phyloP scores from a whole-genome alignment of 2,113 vertebrate species.

The Craseonycteris thonglongyai region DNA sequence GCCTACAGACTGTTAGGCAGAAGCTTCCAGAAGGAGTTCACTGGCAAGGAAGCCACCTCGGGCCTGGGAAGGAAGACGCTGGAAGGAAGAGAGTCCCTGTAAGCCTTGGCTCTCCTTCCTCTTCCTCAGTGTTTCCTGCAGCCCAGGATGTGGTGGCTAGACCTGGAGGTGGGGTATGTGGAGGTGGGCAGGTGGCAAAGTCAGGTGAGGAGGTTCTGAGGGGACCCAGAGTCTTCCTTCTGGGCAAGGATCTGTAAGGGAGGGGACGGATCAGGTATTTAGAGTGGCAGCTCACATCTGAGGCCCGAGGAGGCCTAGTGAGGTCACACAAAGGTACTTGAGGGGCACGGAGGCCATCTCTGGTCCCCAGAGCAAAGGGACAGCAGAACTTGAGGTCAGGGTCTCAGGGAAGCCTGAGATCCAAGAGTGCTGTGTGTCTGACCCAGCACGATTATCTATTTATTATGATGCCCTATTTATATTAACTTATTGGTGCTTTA shows the following conservation, averaged over 20 bases:
- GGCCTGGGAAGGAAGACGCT: neutral
- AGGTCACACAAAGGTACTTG: constrained; percentile 12
- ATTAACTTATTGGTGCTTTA: constrained; percentile 77
- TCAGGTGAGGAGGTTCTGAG: neutral
- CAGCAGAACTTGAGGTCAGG: constrained; percentile 32
- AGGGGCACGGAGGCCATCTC: neutral
- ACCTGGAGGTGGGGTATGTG: neutral
- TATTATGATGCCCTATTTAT: constrained; percentile 74
- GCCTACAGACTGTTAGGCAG: neutral
- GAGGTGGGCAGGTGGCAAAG: neutral
- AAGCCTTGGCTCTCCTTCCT: neutral
- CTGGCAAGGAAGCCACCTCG: neutral
- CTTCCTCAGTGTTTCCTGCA: neutral
- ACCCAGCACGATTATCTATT: constrained; percentile 55
- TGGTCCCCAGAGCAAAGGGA: neutral
- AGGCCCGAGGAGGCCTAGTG: neutral
- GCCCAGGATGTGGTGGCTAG: neutral
- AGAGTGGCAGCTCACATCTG: neutral
- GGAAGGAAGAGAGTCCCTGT: neutral
- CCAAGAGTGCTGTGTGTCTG: neutral
- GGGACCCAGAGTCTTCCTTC: neutral
- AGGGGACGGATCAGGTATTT: neutral
- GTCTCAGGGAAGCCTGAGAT: constrained; percentile 10
- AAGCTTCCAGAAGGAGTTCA: constrained; percentile 13
- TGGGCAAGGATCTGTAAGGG: neutral